Evolutionary conservation across 2,888 invertebrate genomes (phyloP), one percentile per base, ranked within the genome.

Genomic region (Yponomeuta evonymella): DNA sequence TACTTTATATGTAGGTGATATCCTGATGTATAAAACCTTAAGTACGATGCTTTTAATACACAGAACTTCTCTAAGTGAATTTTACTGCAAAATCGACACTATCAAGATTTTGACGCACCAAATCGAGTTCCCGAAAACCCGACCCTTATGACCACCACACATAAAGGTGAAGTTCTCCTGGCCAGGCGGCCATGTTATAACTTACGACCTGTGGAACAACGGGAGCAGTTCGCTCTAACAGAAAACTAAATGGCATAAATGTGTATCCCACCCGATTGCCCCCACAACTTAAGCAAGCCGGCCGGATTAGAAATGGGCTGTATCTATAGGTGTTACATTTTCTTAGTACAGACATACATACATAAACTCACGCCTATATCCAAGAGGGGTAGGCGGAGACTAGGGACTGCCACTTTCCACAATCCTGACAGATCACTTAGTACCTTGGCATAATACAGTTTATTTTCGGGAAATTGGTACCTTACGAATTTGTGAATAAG

Each of bases 221-320:
- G 70, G 48, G 69, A 69, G 63, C 72, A 79, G 79, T 81, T 83
- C 83, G 67, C 63, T 81, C 77, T 77, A 81, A 81, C 79, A 81
- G 79, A 85, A 85, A 87, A 89, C 88, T 88, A 86, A 85, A 86
- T 80, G 81, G 82, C 85, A 80, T 84, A 83, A 87, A 87, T 81
- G 85, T 82, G 84, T 87, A 84, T 80, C 83, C 82, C 84, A 81
- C 81, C 82, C 88, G 84, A 87, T 87, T 86, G 88, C 89, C 90
- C 87, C 87, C 89, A 83, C 88, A 83, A 86, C 88, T 89, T 89
- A 90, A 90, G 91, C 89, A 73, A 73, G 88, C 85, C 78, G 83
- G 84, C 81, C 81, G 89, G 89, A 90, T 89, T 90, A 90, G 84
- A 84, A 85, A 78, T 76, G 82, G 71, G 75, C 80, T 75, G 72